A percentile compares a stretch with the other conserved stretches of the same genome.
phyloP scores from a whole-genome alignment of 2,888 invertebrate genomes.

The Rhorus exstirpatorius region DNA sequence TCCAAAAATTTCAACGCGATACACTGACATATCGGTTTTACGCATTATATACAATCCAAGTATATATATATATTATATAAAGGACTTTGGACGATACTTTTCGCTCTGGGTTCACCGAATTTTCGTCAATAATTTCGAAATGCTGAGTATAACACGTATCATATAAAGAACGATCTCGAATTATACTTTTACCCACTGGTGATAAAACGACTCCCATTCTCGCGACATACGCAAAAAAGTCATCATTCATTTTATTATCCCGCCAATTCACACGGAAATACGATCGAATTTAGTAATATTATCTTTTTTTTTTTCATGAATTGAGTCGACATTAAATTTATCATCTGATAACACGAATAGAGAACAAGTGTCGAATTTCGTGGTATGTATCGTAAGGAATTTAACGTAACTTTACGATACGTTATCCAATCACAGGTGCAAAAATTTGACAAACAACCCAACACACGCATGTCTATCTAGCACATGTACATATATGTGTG shows the following conservation, averaged over 20 bases:
- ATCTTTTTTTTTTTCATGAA: not conserved
- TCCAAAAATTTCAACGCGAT: constrained; percentile 42
- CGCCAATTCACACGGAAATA: too few species aligned
- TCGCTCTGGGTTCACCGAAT: not conserved
- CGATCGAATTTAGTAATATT: too few species aligned
- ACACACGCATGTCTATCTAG: too few species aligned
- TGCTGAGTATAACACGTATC: too few species aligned
- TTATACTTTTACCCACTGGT: constrained; percentile 22
- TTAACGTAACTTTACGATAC: constrained; percentile 2
- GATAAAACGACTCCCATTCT: constrained; percentile 4
- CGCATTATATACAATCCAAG: not conserved
- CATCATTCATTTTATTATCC: too few species aligned
- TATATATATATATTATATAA: not conserved
- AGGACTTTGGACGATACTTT: constrained; percentile 28
- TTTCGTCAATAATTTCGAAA: constrained; percentile 15
- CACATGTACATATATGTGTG: not conserved
- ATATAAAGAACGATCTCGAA: constrained; percentile 27
- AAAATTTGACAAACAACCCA: too few species aligned
- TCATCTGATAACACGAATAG: too few species aligned
- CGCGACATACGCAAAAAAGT: too few species aligned
- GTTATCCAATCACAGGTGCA: not conserved
- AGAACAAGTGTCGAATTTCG: too few species aligned
- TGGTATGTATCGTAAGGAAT: too few species aligned
- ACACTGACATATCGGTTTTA: not conserved
- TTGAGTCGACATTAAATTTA: not conserved